Evolutionary conservation across 2,113 vertebrate genomes (phyloP), one percentile per base, ranked within the genome.

Genomic region (Platysternon megacephalum): DNA sequence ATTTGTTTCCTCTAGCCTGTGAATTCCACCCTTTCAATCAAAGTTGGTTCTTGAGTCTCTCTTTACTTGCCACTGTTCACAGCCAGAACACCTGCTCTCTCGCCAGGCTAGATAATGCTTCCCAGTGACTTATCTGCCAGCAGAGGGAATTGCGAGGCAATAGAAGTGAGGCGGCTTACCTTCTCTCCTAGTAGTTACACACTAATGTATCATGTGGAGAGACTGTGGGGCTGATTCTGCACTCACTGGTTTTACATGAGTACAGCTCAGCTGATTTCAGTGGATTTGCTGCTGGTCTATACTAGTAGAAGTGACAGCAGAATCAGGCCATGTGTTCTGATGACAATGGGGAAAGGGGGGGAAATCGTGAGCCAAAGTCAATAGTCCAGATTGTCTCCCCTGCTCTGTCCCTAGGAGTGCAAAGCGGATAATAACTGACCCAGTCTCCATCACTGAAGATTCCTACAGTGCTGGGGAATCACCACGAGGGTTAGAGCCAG

Each of bases 71-170:
- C 28, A 76, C 56, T 52, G 11, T 13, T 28, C 4, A 19, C 1
- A 4, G 12, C 2, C 55, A 48, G 72, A 84, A 8, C 6, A 3
- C 68, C 44, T 78, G 86, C 84, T 79, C 68, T 87, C 21, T 74
- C 82, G 28, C 52, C 19, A 61, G 79, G 29, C 48, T 87, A 42
- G 16, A 39, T 42, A 51, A 49, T n/a, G 7, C 28, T 76, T 56
- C 17, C 4, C 68, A 24, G n/a, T 42, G 21, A 74, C 21, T 39
- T 42, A 39, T 52, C 87, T 65, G 19, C 72, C 82, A 21, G 86
- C 87, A 96, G 92, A 89, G 92, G 92, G 89, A 58, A 87, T 76
- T 88, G 44, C 2, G 1, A 48, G 86, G 82, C 84, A 82, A 58
- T 26, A 89, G 58, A 35, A 78, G 46, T 51, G 4, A 85, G 11